These are phyloP conservation scores for Apodemia duryi DNA, from an alignment of 2,888 invertebrate species.

Conservation along the genomic window DNA sequence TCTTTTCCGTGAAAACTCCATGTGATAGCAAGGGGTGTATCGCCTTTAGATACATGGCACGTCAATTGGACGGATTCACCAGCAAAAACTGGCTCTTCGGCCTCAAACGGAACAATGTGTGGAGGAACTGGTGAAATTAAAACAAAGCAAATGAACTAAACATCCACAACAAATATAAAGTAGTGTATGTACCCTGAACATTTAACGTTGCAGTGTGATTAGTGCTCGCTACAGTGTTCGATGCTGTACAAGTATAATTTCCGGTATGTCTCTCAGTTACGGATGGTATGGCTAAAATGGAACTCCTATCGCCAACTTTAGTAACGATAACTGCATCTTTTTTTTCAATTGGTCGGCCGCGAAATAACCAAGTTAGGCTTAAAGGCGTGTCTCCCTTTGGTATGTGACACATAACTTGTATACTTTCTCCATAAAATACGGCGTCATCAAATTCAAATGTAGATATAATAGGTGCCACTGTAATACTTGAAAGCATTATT, in stretches of 20 bases:
- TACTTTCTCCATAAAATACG: conserved; percentile 81
- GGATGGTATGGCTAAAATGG: conserved; percentile 71
- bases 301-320: conserved; percentile 66
- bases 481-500: conserved; percentile 20
- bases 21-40: conserved; percentile 84
- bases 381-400: conserved; percentile 84
- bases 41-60: conserved; percentile 84
- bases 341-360: conserved; percentile 65
- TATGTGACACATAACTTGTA: conserved; percentile 81
- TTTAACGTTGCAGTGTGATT: conserved; percentile 72
- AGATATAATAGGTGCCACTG: conserved; percentile 79
- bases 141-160: conserved; percentile 40
- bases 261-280: conserved; percentile 75
- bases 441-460: conserved; percentile 82
- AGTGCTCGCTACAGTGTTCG: conserved; percentile 73
- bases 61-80: conserved; percentile 82
- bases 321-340: conserved; percentile 67
- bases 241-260: conserved; percentile 79
- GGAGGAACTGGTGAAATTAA: conserved; percentile 58
- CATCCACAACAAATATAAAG: conserved; percentile 43
- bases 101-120: conserved; percentile 81
- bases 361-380: conserved; percentile 80
- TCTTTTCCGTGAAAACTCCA: conserved; percentile 86
- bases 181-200: conserved; percentile 74
- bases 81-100: conserved; percentile 81